These are phyloP conservation scores for Caenorhabditis imperialis DNA, from an alignment of 2,888 invertebrate species.

Conservation along the genomic window DNA sequence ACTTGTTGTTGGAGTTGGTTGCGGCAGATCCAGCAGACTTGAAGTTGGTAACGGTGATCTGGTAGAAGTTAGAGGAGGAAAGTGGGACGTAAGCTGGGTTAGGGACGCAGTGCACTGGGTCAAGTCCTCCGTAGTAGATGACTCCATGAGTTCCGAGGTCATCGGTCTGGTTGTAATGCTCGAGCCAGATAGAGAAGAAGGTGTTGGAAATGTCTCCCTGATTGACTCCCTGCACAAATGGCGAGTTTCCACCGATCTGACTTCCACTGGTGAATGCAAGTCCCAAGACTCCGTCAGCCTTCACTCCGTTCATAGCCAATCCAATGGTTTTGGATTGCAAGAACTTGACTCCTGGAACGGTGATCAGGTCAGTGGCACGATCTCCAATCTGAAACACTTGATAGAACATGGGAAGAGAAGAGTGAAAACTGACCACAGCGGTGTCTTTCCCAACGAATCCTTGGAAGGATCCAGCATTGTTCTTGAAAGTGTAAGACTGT, in stretches of 20 bases:
- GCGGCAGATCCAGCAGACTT: constrained; percentile 13
- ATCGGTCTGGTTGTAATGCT: constrained; percentile 48
- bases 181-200: constrained; percentile 53
- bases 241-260: constrained; percentile 38
- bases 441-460: constrained; percentile 35
- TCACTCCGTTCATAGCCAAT: constrained; percentile 12
- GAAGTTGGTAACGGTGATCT: constrained; percentile 31
- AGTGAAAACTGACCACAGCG: too few relatives aligned
- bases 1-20: constrained; percentile 36
- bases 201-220: constrained; percentile 31
- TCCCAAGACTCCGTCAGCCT: constrained; percentile 47
- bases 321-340: constrained; percentile 29
- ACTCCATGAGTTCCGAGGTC: constrained; percentile 53
- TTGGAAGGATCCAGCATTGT: constrained; percentile 34
- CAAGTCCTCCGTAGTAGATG: constrained; percentile 52
- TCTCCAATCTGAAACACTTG: constrained; percentile 46
- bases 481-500: constrained; percentile 18
- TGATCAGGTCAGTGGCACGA: constrained; percentile 44
- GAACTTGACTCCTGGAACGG: constrained; percentile 32
- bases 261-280: constrained; percentile 21
- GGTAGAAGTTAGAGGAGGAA: constrained; percentile 10
- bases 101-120: constrained; percentile 46
- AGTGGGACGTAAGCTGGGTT: constrained; percentile 28
- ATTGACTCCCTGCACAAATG: constrained; percentile 42
- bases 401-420: too few relatives aligned